Base-by-base conservation (phyloP, 2,797 vertebrate genomes). In the Syndactyla subalaris region DNA sequence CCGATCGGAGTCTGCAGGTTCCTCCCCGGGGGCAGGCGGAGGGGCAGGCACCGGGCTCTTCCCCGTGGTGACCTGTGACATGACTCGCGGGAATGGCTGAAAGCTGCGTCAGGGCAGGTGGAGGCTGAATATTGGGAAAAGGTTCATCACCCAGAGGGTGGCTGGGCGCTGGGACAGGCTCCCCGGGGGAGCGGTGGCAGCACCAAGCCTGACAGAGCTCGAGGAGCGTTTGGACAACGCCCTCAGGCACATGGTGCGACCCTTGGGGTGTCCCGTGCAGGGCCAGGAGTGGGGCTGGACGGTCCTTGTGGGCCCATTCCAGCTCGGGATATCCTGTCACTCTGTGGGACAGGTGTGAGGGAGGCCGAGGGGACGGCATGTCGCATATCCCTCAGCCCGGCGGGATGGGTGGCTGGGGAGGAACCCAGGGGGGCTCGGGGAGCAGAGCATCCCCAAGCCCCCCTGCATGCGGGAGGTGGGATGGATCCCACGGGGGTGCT, bases 241-340 rank as follows among this genome's bases (percentile, higher is more conserved):
- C 30, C 7, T 51, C 30, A 34, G 65, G 14, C 14, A 2, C 45
- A 10, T 3, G 24, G 8, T 29, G 29, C 26, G 65, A 11, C 11
- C 15, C 9, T 30, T 16, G 23, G 45, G 20, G 14, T 27, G 51
- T 45, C 14, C 7, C 46, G 14, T 39, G 65, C 45, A 30, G 58
- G 23, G 14, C 7, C 29, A 7, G n/a, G 51, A 70, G 38, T 2
- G 9, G 49, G 45, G 30, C 24, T 46, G n/a, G 8, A 3, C 34
- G 45, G 13, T 58, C 29, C 45, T 12, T 32, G 29, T 14, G 30
- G 5, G 30, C 19, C 17, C 29, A 5, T 58, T 34, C 10, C 66
- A 10, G 0, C n/a, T 12, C 6, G 30, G 51, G 10, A 1, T 6
- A 14, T 27, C 17, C 58, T 6, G n/a, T 39, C 36, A 7, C 6